Evolutionary conservation across 2,113 vertebrate genomes (phyloP).

Genomic region (Hyperopisus bebe): DNA sequence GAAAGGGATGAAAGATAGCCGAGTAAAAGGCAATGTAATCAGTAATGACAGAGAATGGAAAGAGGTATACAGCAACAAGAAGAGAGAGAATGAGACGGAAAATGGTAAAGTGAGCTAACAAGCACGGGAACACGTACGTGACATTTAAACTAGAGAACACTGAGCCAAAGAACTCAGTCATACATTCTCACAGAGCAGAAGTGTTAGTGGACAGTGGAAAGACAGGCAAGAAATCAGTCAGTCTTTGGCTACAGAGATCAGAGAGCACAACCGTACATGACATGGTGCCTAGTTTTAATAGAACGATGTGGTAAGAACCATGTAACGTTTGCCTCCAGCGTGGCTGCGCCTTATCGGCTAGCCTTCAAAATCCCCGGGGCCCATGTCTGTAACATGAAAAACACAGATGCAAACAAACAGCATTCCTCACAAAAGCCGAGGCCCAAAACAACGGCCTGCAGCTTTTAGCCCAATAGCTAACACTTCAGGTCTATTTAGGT

Average conservation of each 20-base stretch:
- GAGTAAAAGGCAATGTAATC: background rate
- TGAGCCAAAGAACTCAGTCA: background rate
- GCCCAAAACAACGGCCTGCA: slow-evolving; percentile 42
- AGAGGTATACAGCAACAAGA: background rate
- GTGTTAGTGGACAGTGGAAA: slow-evolving; percentile 7
- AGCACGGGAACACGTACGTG: background rate
- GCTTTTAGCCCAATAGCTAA: background rate
- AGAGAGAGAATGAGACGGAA: background rate
- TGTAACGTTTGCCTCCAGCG: slow-evolving; percentile 70
- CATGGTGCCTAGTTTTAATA: slow-evolving; percentile 64
- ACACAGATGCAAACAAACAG: slow-evolving; percentile 71
- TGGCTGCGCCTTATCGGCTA: slow-evolving; percentile 71
- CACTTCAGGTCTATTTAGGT: background rate
- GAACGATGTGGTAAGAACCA: slow-evolving; percentile 67
- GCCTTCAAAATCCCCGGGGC: slow-evolving; percentile 74
- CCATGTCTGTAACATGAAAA: slow-evolving; percentile 74
- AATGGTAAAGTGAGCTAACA: background rate
- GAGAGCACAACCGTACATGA: slow-evolving; percentile 32
- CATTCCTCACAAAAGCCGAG: slow-evolving; percentile 65
- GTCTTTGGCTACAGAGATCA: slow-evolving; percentile 5
- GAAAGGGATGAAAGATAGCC: slow-evolving; percentile 15
- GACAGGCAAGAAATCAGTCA: background rate
- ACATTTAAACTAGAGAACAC: background rate
- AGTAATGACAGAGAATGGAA: background rate
- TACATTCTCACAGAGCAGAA: slow-evolving; percentile 5